Conservation (phyloP, 2,888 invertebrate genomes). For the Campoplex nolae region DNA sequence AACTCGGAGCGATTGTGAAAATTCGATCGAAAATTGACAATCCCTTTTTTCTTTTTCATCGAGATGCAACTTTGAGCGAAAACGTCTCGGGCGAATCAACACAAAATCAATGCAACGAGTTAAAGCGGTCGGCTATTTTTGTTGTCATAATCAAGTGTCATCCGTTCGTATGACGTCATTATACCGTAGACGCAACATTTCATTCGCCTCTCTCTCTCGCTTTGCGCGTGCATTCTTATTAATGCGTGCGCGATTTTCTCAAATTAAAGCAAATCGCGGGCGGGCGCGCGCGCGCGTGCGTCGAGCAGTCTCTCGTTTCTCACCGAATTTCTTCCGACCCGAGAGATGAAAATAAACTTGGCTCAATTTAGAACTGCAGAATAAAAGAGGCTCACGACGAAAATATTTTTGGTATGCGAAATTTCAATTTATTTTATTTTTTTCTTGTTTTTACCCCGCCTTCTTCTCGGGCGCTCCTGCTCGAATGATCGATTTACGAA, state of each 20-base stretch:
- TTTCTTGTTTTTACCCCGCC: not conserved
- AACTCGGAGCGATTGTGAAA: too few species aligned
- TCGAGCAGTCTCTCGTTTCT: conserved; percentile 14
- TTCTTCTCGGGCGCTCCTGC: too few species aligned
- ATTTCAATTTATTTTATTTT: conserved; percentile 18
- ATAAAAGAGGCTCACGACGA: not conserved
- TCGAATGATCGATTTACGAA: too few species aligned
- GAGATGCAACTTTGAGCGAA: too few species aligned
- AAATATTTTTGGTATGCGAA: conserved; percentile 26
- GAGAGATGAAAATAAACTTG: conserved; percentile 19
- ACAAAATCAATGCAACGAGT: not conserved
- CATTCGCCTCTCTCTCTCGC: not conserved
- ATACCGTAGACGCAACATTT: not conserved
- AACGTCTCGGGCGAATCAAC: too few species aligned
- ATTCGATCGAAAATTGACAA: too few species aligned
- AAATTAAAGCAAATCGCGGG: conserved; percentile 25
- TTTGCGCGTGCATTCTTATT: not conserved
- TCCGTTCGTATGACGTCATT: not conserved
- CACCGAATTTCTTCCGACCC: conserved; percentile 43
- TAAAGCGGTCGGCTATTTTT: not conserved
- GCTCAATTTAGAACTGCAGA: conserved; percentile 54
- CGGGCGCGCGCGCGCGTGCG: not conserved
- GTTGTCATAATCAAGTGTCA: conserved; percentile 4
- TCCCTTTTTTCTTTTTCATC: too few species aligned
- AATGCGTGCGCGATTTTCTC: conserved; percentile 5